Evolutionary conservation across 2,797 vertebrate species (phyloP).

Genomic region (Arctocebus calabarensis): DNA sequence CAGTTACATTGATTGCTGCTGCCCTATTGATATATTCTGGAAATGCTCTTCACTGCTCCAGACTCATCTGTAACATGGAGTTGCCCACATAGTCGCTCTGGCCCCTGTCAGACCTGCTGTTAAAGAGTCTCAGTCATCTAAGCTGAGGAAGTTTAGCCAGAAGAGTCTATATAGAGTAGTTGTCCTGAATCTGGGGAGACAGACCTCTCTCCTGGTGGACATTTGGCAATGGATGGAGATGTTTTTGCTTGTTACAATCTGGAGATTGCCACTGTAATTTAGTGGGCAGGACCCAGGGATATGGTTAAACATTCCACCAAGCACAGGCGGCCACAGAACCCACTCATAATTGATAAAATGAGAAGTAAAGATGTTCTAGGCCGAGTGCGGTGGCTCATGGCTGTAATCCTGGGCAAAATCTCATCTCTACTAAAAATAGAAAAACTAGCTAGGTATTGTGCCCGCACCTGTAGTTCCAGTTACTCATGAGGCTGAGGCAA

Average conservation of each 20-base stretch:
- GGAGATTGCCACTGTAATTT: not conserved
- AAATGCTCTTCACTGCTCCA: too few species aligned
- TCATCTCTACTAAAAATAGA: too few species aligned
- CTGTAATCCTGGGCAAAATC: too few species aligned
- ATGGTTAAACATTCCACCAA: rapidly evolving
- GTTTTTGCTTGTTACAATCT: not conserved
- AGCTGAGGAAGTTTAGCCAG: not conserved
- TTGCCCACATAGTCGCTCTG: not conserved
- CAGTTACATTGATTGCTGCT: not conserved
- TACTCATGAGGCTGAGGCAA: too few species aligned
- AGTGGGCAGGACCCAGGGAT: not conserved
- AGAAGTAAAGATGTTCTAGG: too few species aligned
- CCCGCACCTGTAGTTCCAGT: too few species aligned
- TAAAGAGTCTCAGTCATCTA: not conserved
- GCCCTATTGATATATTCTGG: not conserved
- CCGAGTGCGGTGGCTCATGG: too few species aligned
- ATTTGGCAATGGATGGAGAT: not conserved
- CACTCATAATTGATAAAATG: rapidly evolving
- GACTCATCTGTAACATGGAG: not conserved
- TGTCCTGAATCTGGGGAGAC: not conserved
- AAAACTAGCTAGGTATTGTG: too few species aligned
- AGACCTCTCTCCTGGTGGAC: not conserved
- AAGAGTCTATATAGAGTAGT: not conserved
- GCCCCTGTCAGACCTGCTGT: not conserved
- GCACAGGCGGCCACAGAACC: rapidly evolving